Evolutionary conservation across 1,140 invertebrate species (phyloP).

Genomic region (Akabosia matsudoensis): DNA sequence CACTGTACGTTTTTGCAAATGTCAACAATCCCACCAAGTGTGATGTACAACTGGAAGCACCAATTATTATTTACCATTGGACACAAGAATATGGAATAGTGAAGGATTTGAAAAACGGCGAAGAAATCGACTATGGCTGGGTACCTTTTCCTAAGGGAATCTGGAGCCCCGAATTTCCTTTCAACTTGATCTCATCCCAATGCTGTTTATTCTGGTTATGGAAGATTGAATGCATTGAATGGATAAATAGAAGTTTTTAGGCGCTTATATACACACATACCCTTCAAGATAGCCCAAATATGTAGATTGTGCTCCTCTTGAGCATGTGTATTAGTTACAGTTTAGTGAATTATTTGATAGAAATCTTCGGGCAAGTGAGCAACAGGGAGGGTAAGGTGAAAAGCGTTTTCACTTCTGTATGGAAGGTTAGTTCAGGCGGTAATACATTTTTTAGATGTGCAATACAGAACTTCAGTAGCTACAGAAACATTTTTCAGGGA

Average conservation of each 20-base stretch:
- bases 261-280: not conserved
- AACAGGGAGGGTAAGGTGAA: not conserved
- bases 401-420: not conserved
- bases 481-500: too few species aligned
- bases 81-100: too few species aligned
- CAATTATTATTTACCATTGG: too few species aligned
- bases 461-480: too few species aligned
- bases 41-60: too few species aligned
- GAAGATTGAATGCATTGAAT: not conserved
- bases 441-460: too few species aligned
- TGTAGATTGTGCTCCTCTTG: not conserved
- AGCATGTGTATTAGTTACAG: not conserved
- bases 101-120: too few species aligned
- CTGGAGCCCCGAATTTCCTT: not conserved
- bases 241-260: not conserved
- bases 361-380: conserved; percentile 5
- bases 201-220: not conserved
- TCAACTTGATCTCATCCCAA: not conserved
- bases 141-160: too few species aligned
- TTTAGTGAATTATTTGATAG: conserved; percentile 13
- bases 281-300: not conserved
- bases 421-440: not conserved
- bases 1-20: too few species aligned
- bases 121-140: too few species aligned
- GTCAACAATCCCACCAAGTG: too few species aligned